These are phyloP conservation scores for Eumacrocentrus americanus DNA, from an alignment of 2,888 invertebrate genomes.

Conservation along the genomic window DNA sequence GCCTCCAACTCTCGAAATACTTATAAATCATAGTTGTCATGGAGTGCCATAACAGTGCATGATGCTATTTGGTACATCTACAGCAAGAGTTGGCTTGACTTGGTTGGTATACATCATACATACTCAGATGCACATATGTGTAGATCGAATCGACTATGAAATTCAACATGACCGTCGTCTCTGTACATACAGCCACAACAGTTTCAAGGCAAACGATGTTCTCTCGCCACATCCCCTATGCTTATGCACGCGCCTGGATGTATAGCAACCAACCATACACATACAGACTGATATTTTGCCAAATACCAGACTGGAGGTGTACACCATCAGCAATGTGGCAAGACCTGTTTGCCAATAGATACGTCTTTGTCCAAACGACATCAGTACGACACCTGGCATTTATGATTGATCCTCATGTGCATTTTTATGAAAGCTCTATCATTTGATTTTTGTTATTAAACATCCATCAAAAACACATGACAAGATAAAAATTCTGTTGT, in stretches of 20 bases:
- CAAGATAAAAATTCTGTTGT: background rate
- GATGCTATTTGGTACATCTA: background rate
- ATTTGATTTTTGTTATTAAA: too few relatives aligned
- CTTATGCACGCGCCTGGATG: background rate
- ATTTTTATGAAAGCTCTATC: background rate
- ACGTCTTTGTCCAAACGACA: too few relatives aligned
- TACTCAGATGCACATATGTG: background rate
- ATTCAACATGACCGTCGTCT: background rate
- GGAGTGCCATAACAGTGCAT: background rate
- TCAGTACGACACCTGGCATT: background rate
- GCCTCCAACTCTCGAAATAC: background rate
- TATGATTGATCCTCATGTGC: background rate
- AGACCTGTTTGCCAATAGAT: background rate
- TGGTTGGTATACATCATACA: too few relatives aligned
- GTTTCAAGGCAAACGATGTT: background rate
- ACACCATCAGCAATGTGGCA: background rate
- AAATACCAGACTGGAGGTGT: background rate
- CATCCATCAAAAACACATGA: background rate
- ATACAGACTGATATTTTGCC: background rate
- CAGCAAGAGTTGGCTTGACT: background rate
- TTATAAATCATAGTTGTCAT: background rate
- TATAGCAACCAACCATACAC: background rate
- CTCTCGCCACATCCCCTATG: background rate
- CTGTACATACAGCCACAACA: background rate
- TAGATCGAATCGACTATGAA: background rate